Base-by-base conservation (phyloP, 1,140 invertebrate genomes). In the Kradibia gibbosae region DNA sequence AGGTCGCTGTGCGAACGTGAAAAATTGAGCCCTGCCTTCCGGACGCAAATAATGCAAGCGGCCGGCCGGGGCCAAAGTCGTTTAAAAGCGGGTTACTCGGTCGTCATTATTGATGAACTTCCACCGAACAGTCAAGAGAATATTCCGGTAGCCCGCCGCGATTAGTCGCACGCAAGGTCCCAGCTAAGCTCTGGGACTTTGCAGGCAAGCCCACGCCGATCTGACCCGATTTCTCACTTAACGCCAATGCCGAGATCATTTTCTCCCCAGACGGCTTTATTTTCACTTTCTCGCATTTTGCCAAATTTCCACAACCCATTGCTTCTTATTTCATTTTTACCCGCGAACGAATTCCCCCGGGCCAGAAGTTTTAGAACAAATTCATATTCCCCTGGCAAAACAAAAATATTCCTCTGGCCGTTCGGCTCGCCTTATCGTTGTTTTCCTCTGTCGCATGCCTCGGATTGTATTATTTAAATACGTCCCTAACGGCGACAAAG, bases 41-140 rank as follows among this genome's bases (percentile, higher is more conserved):
- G 53, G 81, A 62, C 53, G 67, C 20, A 60, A 83, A 85, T 85
- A 81, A 81, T 83, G 82, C 53, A 45, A 81, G 83, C 74, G 83
- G 84, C 39, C 34, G 67, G 82, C 71, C 80, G 62, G 50, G 81
- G 84, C 55, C 73, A 71, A 42, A 5, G 55, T 71, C 78, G 53
- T 60, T 60, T 77, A 76, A 83, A 87, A 86, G 84, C 84, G 83
- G 86, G 86, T 89, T 88, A 90, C 81, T 87, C 85, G 87, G 85
- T 88, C 87, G 86, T 84, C 73, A 82, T 82, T 86, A 82, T 75
- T 45, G 8, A 60, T 48, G n/a, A 36, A 74, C 71, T 53, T 31
- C 11, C 15, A 36, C 36, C 50, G 3, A 1, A 7, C 13, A n/a
- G 75, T 45, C 25, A 34, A 20, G n/a, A 60, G 83, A 81, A 74